Evolutionary conservation across 2,888 invertebrate species (phyloP).

Genomic region (Folsomia manolachei): DNA sequence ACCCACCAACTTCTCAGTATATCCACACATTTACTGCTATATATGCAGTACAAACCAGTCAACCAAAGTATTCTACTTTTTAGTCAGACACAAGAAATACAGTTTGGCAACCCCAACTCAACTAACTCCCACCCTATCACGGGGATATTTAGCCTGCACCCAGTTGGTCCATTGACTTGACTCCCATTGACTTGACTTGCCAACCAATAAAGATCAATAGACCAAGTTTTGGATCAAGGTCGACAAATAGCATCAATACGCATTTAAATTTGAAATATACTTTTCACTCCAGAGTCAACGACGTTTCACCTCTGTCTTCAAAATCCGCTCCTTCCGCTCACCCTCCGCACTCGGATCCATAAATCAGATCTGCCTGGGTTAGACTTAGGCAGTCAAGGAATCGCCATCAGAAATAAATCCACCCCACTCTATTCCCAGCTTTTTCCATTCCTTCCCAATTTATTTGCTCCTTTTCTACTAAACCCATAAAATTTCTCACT

Average conservation of each 20-base stretch:
- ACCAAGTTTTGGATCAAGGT: conserved; percentile 39
- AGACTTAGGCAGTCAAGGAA: not conserved
- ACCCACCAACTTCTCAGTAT: not conserved
- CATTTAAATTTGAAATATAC: conserved; percentile 45
- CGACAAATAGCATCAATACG: conserved; percentile 29
- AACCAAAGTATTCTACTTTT: no score
- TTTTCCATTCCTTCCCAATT: conserved; percentile 23
- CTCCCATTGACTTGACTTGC: conserved; percentile 8
- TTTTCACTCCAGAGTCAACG: conserved; percentile 20
- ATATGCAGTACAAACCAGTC: no score
- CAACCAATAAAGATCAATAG: conserved; percentile 31
- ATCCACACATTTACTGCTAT: not conserved
- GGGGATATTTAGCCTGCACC: not conserved
- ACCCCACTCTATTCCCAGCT: conserved; percentile 5
- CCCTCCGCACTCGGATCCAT: not conserved
- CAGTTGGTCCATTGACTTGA: not conserved
- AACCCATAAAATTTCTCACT: conserved; percentile 15
- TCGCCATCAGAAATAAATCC: conserved; percentile 9
- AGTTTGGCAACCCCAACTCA: not conserved
- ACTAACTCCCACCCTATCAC: conserved; percentile 2
- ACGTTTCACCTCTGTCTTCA: not conserved
- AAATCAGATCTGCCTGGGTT: conserved; percentile 15
- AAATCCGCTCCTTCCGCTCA: conserved; percentile 2
- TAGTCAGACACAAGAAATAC: not conserved
- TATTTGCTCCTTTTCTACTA: not conserved